Percentiles rank a stretch among this genome's conserved stretches.
Evolutionary conservation across 2,888 invertebrate species (phyloP).

Genomic region (Drosophila stalkeri): DNA sequence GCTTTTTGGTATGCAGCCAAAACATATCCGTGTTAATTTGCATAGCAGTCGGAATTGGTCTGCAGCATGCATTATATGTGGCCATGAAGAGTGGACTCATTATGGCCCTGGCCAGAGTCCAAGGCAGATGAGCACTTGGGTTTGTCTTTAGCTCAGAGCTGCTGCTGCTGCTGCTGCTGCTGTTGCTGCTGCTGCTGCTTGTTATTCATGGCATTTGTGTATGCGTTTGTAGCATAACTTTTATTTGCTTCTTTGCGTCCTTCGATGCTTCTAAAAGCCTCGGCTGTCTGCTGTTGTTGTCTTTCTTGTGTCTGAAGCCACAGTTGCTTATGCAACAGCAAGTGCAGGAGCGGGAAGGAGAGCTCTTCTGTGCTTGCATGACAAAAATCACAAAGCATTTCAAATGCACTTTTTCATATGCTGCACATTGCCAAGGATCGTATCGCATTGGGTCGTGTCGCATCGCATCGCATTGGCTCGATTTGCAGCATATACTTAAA

Average conservation of each 20-base stretch:
- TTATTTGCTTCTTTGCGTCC: constrained; percentile 50
- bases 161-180: constrained; percentile 34
- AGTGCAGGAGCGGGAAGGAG: constrained; percentile 20
- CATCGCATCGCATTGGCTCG: constrained; percentile 44
- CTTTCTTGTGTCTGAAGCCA: constrained; percentile 1
- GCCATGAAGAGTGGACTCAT: constrained; percentile 38
- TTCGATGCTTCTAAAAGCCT: constrained; percentile 1
- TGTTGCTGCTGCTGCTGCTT: constrained; percentile 50
- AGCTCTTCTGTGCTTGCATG: constrained; percentile 50
- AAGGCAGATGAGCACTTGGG: neutral
- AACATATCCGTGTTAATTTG: constrained; percentile 52
- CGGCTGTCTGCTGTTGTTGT: neutral
- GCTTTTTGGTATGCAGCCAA: constrained; percentile 5
- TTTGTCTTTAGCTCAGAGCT: constrained; percentile 21
- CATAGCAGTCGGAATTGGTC: constrained; percentile 48
- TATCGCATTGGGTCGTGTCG: constrained; percentile 30
- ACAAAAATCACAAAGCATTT: constrained; percentile 79
- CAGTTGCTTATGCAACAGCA: constrained; percentile 57
- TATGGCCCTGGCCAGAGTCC: constrained; percentile 26
- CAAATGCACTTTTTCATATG: constrained; percentile 75
- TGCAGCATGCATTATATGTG: constrained; percentile 8
- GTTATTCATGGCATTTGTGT: constrained; percentile 70
- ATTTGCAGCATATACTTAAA: constrained; percentile 71
- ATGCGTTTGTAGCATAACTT: constrained; percentile 62
- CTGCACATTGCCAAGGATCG: constrained; percentile 65